Percentiles rank a stretch among this genome's conserved stretches.
These are phyloP conservation scores for Lochmaea capreae DNA, from an alignment of 2,888 invertebrate species.

Conservation along the genomic window DNA sequence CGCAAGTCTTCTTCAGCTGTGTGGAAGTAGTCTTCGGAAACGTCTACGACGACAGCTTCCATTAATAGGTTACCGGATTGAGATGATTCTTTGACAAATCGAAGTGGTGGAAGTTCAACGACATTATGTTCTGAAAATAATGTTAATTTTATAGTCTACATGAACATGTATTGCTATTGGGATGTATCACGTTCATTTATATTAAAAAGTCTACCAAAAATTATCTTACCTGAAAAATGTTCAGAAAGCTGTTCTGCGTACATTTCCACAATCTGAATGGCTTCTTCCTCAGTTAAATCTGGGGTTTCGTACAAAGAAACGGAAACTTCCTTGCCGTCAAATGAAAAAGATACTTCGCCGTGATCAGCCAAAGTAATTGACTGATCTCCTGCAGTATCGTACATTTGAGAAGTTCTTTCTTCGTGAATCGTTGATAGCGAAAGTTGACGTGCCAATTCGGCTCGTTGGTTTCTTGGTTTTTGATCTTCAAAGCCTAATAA, in stretches of 20 bases:
- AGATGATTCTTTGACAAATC: constrained; percentile 91
- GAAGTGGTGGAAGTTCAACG: constrained; percentile 86
- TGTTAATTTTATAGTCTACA: neutral
- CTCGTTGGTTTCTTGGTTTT: constrained; percentile 67
- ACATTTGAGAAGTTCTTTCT: constrained; percentile 88
- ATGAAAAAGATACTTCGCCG: constrained; percentile 89
- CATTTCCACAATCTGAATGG: constrained; percentile 92
- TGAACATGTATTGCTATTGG: neutral
- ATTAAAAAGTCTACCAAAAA: neutral
- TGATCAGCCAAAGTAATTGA: constrained; percentile 82
- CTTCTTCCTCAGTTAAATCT: constrained; percentile 92
- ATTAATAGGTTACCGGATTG: constrained; percentile 88
- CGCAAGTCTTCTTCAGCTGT: constrained; percentile 85
- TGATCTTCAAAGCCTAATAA: constrained; percentile 88
- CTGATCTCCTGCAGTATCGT: constrained; percentile 79
- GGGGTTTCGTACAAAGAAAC: constrained; percentile 93
- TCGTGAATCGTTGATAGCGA: constrained; percentile 92
- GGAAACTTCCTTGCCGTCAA: constrained; percentile 92
- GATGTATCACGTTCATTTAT: neutral
- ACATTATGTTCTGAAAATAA: constrained; percentile 77
- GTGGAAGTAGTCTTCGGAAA: constrained; percentile 85
- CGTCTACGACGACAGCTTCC: constrained; percentile 93
- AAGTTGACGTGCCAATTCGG: constrained; percentile 77
- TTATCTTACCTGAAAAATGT: constrained; percentile 74
- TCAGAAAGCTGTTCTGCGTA: constrained; percentile 93